Conservation (phyloP, 2,888 invertebrate species). For the Drosophila paranaensis region DNA sequence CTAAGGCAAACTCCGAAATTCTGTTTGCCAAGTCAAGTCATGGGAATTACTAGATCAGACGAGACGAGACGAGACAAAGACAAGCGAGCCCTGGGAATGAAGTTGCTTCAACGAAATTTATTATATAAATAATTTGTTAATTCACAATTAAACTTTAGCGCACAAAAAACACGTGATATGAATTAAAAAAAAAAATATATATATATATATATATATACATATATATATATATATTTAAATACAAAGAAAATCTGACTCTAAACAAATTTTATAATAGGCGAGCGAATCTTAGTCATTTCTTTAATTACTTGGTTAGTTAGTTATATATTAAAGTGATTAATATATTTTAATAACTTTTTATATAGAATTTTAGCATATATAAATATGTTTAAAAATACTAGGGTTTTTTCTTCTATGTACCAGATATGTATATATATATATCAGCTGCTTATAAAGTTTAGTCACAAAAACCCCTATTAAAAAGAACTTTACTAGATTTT, state of each 20-base stretch:
- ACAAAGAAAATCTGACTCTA: constrained; percentile 2
- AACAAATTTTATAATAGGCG: not conserved
- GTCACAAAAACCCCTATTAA: not conserved
- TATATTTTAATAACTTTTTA: not conserved
- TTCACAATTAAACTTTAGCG: constrained; percentile 6
- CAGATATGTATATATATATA: no score
- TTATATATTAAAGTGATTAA: not conserved
- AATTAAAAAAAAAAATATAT: not conserved
- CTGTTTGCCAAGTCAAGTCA: constrained; percentile 10
- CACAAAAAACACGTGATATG: constrained; percentile 9
- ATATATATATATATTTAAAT: constrained; percentile 4
- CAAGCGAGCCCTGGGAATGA: constrained; percentile 10
- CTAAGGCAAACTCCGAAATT: constrained; percentile 22
- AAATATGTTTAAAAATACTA: no score
- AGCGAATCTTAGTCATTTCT: not conserved
- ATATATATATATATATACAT: not conserved
- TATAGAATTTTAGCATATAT: not conserved
- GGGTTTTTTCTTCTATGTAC: no score
- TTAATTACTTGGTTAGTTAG: no score
- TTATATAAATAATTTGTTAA: constrained; percentile 1
- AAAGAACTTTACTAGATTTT: no score
- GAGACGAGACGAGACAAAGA: constrained; percentile 3
- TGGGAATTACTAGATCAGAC: constrained; percentile 26
- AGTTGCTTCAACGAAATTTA: constrained; percentile 1
- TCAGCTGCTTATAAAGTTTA: no score